Conservation (phyloP, 2,113 vertebrate species). For the Ptilonorhynchus violaceus region DNA sequence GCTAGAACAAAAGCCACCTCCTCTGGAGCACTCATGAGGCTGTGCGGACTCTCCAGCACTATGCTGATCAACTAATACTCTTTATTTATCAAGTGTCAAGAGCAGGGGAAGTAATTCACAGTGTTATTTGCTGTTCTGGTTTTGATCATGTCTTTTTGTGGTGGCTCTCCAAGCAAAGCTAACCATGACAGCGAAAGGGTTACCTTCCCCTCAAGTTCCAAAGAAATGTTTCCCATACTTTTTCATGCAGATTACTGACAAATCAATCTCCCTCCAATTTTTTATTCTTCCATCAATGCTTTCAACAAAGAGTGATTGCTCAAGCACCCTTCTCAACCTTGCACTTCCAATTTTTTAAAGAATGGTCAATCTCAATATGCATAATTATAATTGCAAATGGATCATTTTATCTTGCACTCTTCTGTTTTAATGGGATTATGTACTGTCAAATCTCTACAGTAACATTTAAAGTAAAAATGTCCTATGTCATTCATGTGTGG, state of each 20-base stretch:
- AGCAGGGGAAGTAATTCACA: background rate
- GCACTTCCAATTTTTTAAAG: constrained; percentile 10
- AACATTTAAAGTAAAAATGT: constrained; percentile 43
- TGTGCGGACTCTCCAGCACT: background rate
- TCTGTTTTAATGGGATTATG: constrained; percentile 40
- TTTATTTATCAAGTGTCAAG: background rate
- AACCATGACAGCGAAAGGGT: background rate
- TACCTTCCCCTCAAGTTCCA: background rate
- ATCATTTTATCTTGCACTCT: background rate
- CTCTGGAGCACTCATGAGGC: background rate
- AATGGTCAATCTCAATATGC: constrained; percentile 15
- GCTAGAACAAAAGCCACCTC: background rate
- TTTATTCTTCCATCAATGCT: constrained; percentile 45
- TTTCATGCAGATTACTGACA: background rate
- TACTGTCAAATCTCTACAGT: background rate
- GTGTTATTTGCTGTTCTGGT: background rate
- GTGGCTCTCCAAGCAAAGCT: background rate
- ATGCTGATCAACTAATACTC: background rate
- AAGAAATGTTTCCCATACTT: background rate
- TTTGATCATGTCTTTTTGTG: background rate
- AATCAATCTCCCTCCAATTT: background rate
- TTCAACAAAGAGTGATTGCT: constrained; percentile 31
- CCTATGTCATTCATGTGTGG: background rate
- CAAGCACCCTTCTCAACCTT: constrained; percentile 2
- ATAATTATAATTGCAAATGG: constrained; percentile 42